A percentile compares a stretch with the other conserved stretches of the same genome.
These are phyloP conservation scores for Ctenicera cuprea DNA, from an alignment of 2,888 invertebrate genomes.

Conservation along the genomic window DNA sequence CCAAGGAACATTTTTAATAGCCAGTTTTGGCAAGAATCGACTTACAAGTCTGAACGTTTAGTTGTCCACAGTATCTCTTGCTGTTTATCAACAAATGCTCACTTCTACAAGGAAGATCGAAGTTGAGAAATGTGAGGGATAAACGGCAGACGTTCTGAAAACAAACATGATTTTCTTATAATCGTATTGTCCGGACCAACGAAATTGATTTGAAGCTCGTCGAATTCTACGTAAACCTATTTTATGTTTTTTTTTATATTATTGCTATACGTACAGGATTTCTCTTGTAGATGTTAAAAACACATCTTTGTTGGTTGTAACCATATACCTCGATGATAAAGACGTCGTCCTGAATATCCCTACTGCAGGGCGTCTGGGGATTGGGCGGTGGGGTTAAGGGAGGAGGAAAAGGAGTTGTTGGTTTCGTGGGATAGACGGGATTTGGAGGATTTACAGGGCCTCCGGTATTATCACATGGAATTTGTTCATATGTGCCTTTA, in stretches of 20 bases:
- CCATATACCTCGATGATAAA: constrained; percentile 64
- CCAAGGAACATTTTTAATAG: too few relatives aligned
- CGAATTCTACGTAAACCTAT: not conserved
- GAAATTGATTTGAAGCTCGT: not conserved
- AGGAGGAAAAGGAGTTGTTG: constrained; percentile 39
- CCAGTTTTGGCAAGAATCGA: too few relatives aligned
- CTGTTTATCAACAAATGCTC: constrained; percentile 66
- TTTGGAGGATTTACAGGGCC: constrained; percentile 26
- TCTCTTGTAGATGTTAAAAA: constrained; percentile 55
- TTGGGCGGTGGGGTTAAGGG: constrained; percentile 22
- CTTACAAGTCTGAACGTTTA: constrained; percentile 65
- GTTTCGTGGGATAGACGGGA: constrained; percentile 34
- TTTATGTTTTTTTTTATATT: not conserved
- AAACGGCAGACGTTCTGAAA: constrained; percentile 64
- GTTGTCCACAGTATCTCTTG: constrained; percentile 65
- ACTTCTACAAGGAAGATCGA: constrained; percentile 65
- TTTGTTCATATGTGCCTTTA: constrained; percentile 70
- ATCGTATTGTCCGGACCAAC: not conserved
- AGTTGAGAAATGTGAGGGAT: constrained; percentile 64
- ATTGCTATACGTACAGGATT: constrained; percentile 43
- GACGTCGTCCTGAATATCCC: constrained; percentile 58
- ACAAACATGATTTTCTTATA: constrained; percentile 57
- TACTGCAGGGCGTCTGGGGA: constrained; percentile 57
- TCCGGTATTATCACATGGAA: constrained; percentile 62
- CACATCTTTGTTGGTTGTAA: constrained; percentile 57